Evolutionary conservation across 2,113 vertebrate genomes (phyloP).

Genomic region (Eurypyga helias): DNA sequence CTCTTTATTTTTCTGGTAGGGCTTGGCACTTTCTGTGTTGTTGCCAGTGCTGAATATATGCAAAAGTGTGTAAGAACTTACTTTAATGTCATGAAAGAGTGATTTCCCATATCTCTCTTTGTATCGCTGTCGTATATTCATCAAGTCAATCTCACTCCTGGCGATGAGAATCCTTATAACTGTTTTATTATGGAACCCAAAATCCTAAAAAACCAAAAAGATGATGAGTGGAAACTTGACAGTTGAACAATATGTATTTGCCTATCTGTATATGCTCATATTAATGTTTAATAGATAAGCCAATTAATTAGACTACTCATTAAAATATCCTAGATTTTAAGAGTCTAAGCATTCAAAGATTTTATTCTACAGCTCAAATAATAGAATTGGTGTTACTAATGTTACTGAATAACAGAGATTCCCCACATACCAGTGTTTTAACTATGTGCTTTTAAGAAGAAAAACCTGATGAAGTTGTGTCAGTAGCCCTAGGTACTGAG

Average conservation of each 20-base stretch:
- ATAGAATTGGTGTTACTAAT: background rate
- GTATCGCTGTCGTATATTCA: slow-evolving; percentile 77
- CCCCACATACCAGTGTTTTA: background rate
- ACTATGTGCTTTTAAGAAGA: background rate
- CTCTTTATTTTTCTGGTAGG: background rate
- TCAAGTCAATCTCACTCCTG: slow-evolving; percentile 82
- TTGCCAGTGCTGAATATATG: background rate
- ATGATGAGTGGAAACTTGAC: background rate
- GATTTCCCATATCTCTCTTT: slow-evolving; percentile 82
- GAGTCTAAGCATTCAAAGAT: background rate
- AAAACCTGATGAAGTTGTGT: background rate
- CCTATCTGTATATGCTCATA: background rate
- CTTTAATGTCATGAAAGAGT: slow-evolving; percentile 81
- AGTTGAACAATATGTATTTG: background rate
- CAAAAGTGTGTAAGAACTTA: slow-evolving; percentile 50
- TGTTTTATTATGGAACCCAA: slow-evolving; percentile 84
- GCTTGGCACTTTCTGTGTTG: background rate
- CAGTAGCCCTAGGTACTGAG: background rate
- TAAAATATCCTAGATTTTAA: background rate
- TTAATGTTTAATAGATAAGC: background rate
- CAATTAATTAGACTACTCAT: background rate
- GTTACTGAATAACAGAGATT: background rate
- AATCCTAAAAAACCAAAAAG: slow-evolving; percentile 67
- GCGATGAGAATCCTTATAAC: slow-evolving; percentile 81
- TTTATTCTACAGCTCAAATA: background rate